Conservation (phyloP, 2,797 vertebrate species). For the Pagetopsis macropterus region DNA sequence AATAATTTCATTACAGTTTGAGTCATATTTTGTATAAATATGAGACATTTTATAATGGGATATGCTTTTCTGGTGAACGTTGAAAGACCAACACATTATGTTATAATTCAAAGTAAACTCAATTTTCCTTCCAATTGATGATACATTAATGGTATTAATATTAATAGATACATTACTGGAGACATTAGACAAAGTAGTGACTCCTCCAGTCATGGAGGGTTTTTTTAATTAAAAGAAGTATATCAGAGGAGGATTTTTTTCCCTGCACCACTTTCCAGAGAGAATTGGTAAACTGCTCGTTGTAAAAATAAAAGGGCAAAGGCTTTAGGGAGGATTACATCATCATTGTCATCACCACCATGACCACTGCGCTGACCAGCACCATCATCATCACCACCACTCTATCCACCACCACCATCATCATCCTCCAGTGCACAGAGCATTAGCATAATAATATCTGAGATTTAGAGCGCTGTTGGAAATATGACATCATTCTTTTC, state of each 20-base stretch:
- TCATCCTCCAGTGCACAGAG: constrained; percentile 34
- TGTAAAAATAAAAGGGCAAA: constrained; percentile 39
- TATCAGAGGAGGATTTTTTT: constrained; percentile 17
- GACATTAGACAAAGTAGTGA: neutral
- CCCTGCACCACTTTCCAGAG: neutral
- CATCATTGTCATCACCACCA: constrained; percentile 41
- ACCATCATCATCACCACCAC: constrained; percentile 30
- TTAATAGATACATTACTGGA: constrained; percentile 32
- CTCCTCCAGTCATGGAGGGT: constrained; percentile 3
- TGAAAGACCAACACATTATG: neutral
- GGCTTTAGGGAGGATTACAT: constrained; percentile 39
- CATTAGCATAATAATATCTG: constrained; percentile 39
- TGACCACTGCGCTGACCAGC: constrained; percentile 53
- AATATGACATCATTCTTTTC: constrained; percentile 63
- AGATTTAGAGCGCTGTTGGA: constrained; percentile 55
- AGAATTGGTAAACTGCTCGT: constrained; percentile 20
- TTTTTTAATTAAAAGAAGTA: constrained; percentile 34
- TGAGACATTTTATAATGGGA: neutral
- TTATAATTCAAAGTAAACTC: constrained; percentile 33
- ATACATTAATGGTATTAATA: constrained; percentile 32
- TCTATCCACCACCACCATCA: constrained; percentile 18
- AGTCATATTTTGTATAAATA: neutral
- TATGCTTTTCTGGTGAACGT: constrained; percentile 14
- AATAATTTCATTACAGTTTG: neutral
- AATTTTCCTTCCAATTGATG: constrained; percentile 18